Conservation (phyloP, 2,797 vertebrate genomes). For the Phylloscopus collybita region DNA sequence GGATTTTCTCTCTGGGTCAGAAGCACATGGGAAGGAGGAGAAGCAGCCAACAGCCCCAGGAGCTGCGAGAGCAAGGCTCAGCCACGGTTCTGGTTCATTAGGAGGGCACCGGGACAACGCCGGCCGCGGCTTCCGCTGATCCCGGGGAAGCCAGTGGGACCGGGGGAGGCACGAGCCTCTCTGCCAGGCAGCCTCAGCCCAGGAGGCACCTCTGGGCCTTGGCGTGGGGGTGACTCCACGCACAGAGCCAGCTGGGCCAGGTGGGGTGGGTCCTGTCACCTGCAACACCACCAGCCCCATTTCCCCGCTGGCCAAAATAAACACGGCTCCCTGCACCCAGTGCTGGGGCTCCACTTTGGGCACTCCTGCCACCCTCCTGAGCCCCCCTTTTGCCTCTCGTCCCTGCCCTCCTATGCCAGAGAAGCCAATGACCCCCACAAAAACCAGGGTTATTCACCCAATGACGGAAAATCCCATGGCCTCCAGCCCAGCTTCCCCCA, state of each 20-base stretch:
- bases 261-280: slow-evolving; percentile 31
- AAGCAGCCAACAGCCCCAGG: neutral
- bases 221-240: neutral
- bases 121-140: fast-evolving
- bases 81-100: neutral
- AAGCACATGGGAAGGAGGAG: fast-evolving
- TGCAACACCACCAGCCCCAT: neutral
- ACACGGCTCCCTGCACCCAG: neutral
- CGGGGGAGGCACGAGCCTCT: neutral
- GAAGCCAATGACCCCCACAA: fast-evolving
- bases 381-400: fast-evolving
- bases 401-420: fast-evolving
- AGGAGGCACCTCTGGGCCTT: neutral
- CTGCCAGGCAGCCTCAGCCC: neutral
- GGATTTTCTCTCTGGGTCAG: neutral
- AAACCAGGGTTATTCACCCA: neutral
- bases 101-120: fast-evolving
- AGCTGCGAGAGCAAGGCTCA: neutral
- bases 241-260: neutral
- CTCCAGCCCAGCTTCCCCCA: neutral
- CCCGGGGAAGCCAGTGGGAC: neutral
- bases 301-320: slow-evolving; percentile 9
- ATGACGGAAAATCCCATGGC: neutral
- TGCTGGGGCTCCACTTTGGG: neutral
- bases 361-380: neutral